Base-by-base conservation (phyloP, 2,797 vertebrate genomes). In the Eremophila alpestris region DNA sequence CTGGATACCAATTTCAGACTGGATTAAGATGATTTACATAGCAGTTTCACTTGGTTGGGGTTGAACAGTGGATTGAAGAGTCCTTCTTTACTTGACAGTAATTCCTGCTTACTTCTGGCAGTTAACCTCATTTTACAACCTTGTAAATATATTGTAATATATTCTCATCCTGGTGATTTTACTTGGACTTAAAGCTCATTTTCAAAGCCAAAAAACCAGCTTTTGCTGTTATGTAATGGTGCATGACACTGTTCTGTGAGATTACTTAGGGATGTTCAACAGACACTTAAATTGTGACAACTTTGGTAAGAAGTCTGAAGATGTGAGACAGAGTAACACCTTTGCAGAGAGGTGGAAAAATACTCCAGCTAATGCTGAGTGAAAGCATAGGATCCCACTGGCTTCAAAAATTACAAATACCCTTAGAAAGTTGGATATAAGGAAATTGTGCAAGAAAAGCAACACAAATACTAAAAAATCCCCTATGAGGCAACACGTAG, bases 401-500 rank as follows among this genome's bases (percentile, higher is more conserved):
- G 38, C 41, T 83, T 73, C 1, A 3, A 27, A 59, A 81, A 85
- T 21, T 54, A 56, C 40, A 82, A 62, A 49, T 22, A 21, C 5
- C 17, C 5, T 58, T 36, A 15, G 36, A 58, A 85, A 75, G 19
- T 26, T 46, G 19, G 16, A 36, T 78, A 32, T 54, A 48, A 46
- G 4, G 26, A 63, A 83, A 49, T 10, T 2, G 40, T 60, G 34
- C 0, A 22, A 40, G 71, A 83, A 85, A 60, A 48, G 8, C 5
- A 76, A 36, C 11, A 36, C 18, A 34, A 69, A 43, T 32, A 54
- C 9, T 58, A 43, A 68, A 55, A 56, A 73, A n/a, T 20, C 32
- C 16, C 10, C 27, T 17, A 5, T 2, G 14, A 67, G 36, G 8
- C 2, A 1, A 32, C 6, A 21, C 29, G 55, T 36, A 9, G 2